Evolutionary conservation across 2,797 vertebrate genomes (phyloP), one percentile per base, ranked within the genome.

Genomic region (Cyclopterus lumpus): DNA sequence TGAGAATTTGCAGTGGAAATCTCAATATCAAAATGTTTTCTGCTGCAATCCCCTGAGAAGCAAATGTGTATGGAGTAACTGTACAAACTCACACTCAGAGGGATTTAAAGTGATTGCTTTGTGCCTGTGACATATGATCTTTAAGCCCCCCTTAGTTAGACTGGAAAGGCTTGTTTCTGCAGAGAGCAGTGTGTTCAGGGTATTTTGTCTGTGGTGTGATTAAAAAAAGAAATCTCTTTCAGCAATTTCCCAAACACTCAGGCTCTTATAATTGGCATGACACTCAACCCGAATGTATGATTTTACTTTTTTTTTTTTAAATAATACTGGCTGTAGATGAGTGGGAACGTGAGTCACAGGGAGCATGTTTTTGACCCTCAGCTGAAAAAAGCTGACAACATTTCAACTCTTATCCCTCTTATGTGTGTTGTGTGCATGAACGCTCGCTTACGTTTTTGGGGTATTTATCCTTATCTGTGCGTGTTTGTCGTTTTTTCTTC

Each of bases 211-310:
- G 28, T 15, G 12, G 5, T 49, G 53, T 16, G 67, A 81, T 75
- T 32, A 26, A 51, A 71, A 51, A 71, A 18, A 69, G 84, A 38
- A 38, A 59, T 79, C 57, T 66, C 26, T 80, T 59, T 53, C 26
- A 67, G 28, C 20, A 0, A 28, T 74, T 76, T 81, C 54, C 16
- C 53, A 74, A 75, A 75, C 65, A 57, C 64, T 81, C 20, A n/a
- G 63, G 49, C 67, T 57, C 22, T 75, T 38, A 36, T 77, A 83
- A 88, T 82, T 84, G 73, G 38, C 28, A 6, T 24, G 44, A 69
- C 63, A 69, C 58, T 51, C 55, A 61, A 48, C 26, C 46, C 79
- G 67, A 55, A 80, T 14, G 51, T 68, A 62, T 48, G 49, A 54
- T 57, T 54, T 55, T 26, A 22, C 49, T 34, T 36, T 63, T 73